Base-by-base conservation (phyloP, 2,113 vertebrate genomes). In the Rana temporaria region DNA sequence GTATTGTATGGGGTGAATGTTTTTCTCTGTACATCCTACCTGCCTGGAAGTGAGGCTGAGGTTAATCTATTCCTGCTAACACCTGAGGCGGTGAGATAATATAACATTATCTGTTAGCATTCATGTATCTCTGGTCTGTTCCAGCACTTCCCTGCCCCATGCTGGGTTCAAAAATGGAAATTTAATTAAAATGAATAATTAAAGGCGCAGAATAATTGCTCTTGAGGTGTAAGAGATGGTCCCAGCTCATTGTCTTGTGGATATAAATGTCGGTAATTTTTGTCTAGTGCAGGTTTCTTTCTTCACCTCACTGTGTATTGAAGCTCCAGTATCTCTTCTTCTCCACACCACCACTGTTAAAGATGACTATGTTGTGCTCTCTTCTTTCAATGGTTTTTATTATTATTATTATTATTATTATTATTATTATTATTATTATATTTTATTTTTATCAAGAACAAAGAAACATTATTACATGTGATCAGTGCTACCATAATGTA, bases 141-240 rank as follows among this genome's bases (percentile, higher is more conserved):
- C 68, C 68, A 71, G 24, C 2, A 52, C 79, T 62, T 19, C 62
- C 9, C 24, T 18, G 6, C 42, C 70, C 26, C 69, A 66, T 57
- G 79, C 79, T 74, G 70, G 59, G 69, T 56, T 38, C 79, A 74
- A 65, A 82, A 74, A 82, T 74, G 79, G 79, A 82, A 74, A 82
- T 82, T 73, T 74, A 74, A 82, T 82, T 82, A 82, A 82, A 74
- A 82, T 73, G 79, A 74, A 82, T 74, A 82, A 82, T 82, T 82
- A 82, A 74, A 82, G 79, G 15, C 42, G 7, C 55, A 19, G 79
- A 1, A 6, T 81, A 73, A 81, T 73, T 73, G 79, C 69, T 66
- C 69, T 66, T 60, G 48, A 57, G 60, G 64, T 65, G 19, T 56
- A 18, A 38, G 48, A 24, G 69, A 81, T 81, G 56, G 68, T 74